These are phyloP conservation scores for Acronicta alni DNA, from an alignment of 2,888 invertebrate genomes.

Conservation along the genomic window DNA sequence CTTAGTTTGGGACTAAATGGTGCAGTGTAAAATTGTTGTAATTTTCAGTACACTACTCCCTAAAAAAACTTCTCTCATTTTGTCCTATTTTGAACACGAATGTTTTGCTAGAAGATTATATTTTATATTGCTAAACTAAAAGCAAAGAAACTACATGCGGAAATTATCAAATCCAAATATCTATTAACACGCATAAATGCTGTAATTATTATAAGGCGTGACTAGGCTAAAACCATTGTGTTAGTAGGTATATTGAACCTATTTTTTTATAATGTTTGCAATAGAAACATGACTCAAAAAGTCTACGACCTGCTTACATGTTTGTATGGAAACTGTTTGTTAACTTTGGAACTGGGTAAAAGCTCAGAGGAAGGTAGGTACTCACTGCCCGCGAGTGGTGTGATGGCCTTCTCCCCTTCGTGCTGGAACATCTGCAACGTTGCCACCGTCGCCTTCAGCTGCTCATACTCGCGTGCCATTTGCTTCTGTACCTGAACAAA, in stretches of 20 bases:
- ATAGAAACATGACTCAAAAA: constrained; percentile 34
- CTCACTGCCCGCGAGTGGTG: constrained; percentile 81
- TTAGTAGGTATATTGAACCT: constrained; percentile 54
- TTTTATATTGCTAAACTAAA: neutral
- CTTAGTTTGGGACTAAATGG: too few relatives aligned
- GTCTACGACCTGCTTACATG: constrained; percentile 32
- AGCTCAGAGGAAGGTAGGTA: too few relatives aligned
- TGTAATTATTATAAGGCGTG: constrained; percentile 34
- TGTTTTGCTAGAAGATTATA: too few relatives aligned
- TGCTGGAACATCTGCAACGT: constrained; percentile 94
- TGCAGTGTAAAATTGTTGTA: too few relatives aligned
- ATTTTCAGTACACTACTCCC: too few relatives aligned
- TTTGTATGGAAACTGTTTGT: neutral
- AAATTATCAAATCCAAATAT: constrained; percentile 37
- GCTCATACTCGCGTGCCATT: constrained; percentile 96
- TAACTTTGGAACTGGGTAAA: too few relatives aligned
- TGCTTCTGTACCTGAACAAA: constrained; percentile 94
- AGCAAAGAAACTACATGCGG: constrained; percentile 8
- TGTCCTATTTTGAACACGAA: too few relatives aligned
- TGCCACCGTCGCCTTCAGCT: constrained; percentile 94
- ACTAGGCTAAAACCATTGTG: constrained; percentile 47
- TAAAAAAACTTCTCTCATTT: too few relatives aligned
- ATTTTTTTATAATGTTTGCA: constrained; percentile 25
- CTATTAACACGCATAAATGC: constrained; percentile 27
- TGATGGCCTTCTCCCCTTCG: constrained; percentile 89